Evolutionary conservation across 2,113 vertebrate genomes (phyloP).

Genomic region (Sitta europaea): DNA sequence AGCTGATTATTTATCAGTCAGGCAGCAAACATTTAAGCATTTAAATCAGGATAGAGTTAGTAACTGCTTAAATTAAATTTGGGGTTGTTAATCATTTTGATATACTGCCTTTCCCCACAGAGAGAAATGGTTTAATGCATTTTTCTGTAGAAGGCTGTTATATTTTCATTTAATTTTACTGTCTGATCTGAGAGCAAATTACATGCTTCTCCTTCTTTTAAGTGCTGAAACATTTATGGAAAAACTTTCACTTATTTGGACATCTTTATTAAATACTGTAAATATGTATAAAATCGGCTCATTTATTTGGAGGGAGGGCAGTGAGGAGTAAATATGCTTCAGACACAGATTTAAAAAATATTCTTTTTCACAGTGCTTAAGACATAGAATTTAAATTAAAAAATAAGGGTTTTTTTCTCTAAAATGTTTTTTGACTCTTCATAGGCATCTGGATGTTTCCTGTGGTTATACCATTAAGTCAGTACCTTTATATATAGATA

Average conservation of each 20-base stretch:
- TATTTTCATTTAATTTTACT: constrained; percentile 4
- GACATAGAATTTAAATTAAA: neutral
- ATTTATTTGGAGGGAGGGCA: neutral
- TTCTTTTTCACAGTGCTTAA: neutral
- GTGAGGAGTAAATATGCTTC: neutral
- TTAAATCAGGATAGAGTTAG: neutral
- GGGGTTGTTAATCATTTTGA: neutral
- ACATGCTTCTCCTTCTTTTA: constrained; percentile 7
- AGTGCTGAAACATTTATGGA: constrained; percentile 1
- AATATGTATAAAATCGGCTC: constrained; percentile 41
- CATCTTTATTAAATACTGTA: constrained; percentile 60
- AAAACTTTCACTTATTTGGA: constrained; percentile 10
- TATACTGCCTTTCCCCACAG: neutral
- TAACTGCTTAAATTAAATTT: neutral
- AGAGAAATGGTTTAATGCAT: neutral
- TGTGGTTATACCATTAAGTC: neutral
- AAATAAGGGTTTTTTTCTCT: neutral
- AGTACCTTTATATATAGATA: neutral
- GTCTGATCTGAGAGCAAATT: neutral
- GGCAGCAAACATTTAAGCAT: neutral
- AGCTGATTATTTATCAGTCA: neutral
- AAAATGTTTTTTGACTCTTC: neutral
- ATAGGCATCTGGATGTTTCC: neutral
- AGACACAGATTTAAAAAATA: neutral
- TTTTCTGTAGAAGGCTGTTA: neutral